Evolutionary conservation across 2,888 invertebrate genomes (phyloP), one percentile per base, ranked within the genome.

Genomic region (Cerastoderma edule): DNA sequence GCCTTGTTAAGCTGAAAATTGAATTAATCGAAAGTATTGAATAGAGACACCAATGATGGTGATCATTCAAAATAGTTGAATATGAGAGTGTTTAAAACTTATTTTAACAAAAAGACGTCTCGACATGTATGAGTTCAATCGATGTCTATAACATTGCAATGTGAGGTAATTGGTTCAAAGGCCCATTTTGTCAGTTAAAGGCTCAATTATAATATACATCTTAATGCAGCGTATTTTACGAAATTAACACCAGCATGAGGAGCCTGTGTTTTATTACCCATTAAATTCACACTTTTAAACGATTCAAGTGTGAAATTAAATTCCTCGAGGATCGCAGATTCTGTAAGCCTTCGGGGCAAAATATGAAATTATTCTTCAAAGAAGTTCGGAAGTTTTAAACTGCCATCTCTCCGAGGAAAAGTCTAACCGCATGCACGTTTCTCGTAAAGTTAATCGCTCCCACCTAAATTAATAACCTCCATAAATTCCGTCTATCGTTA

Each of bases 241-340:
- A n/a, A n/a, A n/a, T n/a, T n/a, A n/a, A n/a, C n/a, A n/a, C 56
- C 2, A 56, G 32, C 56, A 32, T 27, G 39, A 39, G 27, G 60
- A 39, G 39, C 33, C 39, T 33, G 39, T 39, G 27, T 24, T 60
- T 60, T 60, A 60, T 60, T 39, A 39, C 19, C 60, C 60, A 60
- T 60, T 60, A 60, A 60, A 19, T 60, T 60, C 60, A 60, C 60
- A 60, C 60, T 22, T 60, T 60, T 33, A 60, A 60, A 60, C 27
- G 60, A 35, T 60, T 24, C 60, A 60, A 39, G 60, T 60, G 60
- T n/a, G 39, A 60, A 60, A 60, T 60, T 60, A 60, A 39, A 60
- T 60, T 60, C 60, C 60, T 39, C 32, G 57, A 32, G 28, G 57
- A 57, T 57, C 57, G 60, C 35, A 24, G 24, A 60, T 39, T 39